Evolutionary conservation across 2,888 invertebrate genomes (phyloP).

Genomic region (Synergus laeviventris): DNA sequence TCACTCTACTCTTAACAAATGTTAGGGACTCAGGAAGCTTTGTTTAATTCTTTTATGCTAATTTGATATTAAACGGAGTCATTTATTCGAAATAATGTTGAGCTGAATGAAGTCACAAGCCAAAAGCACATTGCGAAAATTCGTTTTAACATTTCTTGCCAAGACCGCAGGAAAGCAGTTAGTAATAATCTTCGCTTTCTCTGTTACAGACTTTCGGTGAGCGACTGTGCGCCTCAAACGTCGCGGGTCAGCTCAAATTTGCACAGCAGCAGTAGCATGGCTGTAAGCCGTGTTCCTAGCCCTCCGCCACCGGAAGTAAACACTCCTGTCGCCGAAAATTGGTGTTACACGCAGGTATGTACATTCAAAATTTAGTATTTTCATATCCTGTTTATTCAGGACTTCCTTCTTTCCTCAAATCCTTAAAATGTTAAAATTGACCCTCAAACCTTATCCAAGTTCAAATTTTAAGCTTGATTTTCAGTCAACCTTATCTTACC

Average conservation of each 20-base stretch:
- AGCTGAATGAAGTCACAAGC: neutral
- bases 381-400: neutral
- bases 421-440: neutral
- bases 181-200: constrained; percentile 46
- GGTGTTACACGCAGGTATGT: constrained; percentile 99
- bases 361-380: neutral
- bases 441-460: neutral
- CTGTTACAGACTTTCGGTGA: constrained; percentile 86
- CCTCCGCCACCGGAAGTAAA: constrained; percentile 96
- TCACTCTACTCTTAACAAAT: neutral
- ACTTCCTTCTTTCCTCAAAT: neutral
- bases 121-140: constrained; percentile 9
- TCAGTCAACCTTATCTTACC: too few species aligned
- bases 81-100: neutral
- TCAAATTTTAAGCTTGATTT: neutral
- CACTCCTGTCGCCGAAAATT: constrained; percentile 99
- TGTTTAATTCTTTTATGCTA: constrained; percentile 22
- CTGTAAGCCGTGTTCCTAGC: constrained; percentile 97
- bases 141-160: constrained; percentile 20
- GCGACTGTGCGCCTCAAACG: constrained; percentile 89
- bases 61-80: constrained; percentile 1
- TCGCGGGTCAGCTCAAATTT: constrained; percentile 91
- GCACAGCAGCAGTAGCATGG: constrained; percentile 92
- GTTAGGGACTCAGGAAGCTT: neutral
- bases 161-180: neutral